Percentiles rank a stretch among this genome's conserved stretches.
phyloP scores from a whole-genome alignment of 2,797 vertebrate species.

The Ciconia nigra region DNA sequence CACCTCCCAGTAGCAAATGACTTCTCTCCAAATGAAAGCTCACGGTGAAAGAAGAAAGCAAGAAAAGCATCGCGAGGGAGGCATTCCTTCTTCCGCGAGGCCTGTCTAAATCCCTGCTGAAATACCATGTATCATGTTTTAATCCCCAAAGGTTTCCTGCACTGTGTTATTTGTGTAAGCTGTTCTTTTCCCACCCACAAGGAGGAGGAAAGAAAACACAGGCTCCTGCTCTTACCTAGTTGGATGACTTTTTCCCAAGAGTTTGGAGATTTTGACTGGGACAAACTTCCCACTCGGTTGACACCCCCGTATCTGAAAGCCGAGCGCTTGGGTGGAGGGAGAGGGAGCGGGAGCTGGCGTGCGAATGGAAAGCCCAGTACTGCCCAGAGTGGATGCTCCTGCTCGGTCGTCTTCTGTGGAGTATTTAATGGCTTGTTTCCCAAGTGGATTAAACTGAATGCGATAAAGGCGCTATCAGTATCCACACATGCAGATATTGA shows the following conservation, averaged over 20 bases:
- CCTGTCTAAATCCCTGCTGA: constrained; percentile 17
- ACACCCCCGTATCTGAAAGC: not conserved
- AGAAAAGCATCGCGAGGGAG: not conserved
- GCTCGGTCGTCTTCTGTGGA: not conserved
- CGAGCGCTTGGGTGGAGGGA: not conserved
- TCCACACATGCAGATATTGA: not conserved
- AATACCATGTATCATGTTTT: not conserved
- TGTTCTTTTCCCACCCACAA: not conserved
- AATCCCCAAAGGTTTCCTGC: not conserved
- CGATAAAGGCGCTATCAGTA: not conserved
- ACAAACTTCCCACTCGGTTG: not conserved
- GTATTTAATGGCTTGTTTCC: not conserved
- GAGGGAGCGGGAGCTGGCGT: not conserved
- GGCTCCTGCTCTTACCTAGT: not conserved
- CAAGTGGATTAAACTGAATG: not conserved
- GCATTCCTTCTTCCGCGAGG: not conserved
- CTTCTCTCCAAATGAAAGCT: not conserved
- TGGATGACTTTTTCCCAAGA: not conserved
- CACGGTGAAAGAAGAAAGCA: not conserved
- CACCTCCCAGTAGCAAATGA: not conserved
- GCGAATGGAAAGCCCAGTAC: not conserved
- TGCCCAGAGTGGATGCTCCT: not conserved
- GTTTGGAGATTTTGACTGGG: not conserved
- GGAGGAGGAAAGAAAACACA: not conserved
- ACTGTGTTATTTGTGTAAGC: not conserved